phyloP scores from a whole-genome alignment of 2,113 vertebrate genomes.

The Podocnemis expansa region DNA sequence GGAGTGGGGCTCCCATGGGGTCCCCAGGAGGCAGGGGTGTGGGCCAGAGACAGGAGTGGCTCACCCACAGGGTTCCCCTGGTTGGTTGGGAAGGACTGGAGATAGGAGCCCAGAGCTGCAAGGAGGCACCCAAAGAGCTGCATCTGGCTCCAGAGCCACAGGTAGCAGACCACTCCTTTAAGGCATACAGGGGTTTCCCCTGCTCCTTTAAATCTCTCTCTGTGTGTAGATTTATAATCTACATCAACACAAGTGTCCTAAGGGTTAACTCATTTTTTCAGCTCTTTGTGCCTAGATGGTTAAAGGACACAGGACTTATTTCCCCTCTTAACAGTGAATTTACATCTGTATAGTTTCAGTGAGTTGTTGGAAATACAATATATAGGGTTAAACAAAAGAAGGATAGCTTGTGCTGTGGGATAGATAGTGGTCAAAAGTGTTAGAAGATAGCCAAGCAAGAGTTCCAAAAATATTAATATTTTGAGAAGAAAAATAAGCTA shows the following conservation, averaged over 20 bases:
- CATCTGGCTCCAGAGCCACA: too few species aligned
- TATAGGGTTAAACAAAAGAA: not conserved
- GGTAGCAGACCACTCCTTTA: too few species aligned
- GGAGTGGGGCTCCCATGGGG: too few species aligned
- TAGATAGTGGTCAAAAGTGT: not conserved
- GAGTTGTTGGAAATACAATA: not conserved
- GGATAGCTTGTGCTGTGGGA: constrained; percentile 8
- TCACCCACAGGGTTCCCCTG: too few species aligned
- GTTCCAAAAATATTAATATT: constrained; percentile 48
- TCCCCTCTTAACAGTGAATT: not conserved
- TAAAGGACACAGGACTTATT: fast-evolving
- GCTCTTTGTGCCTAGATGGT: not conserved
- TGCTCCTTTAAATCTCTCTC: not conserved
- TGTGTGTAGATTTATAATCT: not conserved
- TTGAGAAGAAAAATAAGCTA: constrained; percentile 27
- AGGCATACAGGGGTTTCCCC: too few species aligned
- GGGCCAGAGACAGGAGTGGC: too few species aligned
- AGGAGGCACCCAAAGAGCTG: too few species aligned
- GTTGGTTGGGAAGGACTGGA: too few species aligned
- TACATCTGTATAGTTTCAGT: not conserved
- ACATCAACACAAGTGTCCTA: not conserved
- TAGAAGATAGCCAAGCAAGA: constrained; percentile 34
- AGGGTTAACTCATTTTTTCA: not conserved
- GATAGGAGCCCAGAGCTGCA: too few species aligned
- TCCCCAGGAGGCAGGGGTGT: too few species aligned